Evolutionary conservation across 2,797 vertebrate genomes (phyloP), one percentile per base, ranked within the genome.

Genomic region (Phrynocephalus vlangalii): DNA sequence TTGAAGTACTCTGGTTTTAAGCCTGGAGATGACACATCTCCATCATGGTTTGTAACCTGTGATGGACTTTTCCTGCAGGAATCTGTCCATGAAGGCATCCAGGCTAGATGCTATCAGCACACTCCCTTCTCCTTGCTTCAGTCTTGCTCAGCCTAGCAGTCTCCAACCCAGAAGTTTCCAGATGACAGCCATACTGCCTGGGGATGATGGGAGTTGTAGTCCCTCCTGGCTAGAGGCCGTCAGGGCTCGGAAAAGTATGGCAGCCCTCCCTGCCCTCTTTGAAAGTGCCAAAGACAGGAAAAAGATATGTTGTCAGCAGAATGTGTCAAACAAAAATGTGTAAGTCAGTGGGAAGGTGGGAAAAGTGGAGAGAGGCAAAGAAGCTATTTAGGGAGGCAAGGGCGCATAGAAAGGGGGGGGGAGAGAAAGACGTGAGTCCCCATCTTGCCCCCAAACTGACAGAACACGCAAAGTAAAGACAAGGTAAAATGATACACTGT

Each of bases 401-500:
- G 50, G 44, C 48, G 1, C 18, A 63, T 15, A 63, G 38, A 38
- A 38, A n/a, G n/a, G 73, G 30, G 70, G n/a, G 38, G n/a, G 50
- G 30, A 67, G 48, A 84, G 76, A 80, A 85, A 84, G 38, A 81
- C 76, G 50, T 8, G 20, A 84, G 60, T 72, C 33, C 33, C 63
- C 52, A 26, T 84, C 33, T 63, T 63, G 68, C 24, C n/a, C 85
- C 67, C 48, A 68, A 76, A 26, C 50, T 48, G 73, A 81, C n/a
- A 85, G 44, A 76, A 81, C 18, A 48, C 52, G 1, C 50, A 85
- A 82, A 70, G 66, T 56, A 85, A 88, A 80, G n/a, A 73, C 52
- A 89, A 90, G 78, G 76, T 84, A 88, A 88, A 88, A 72, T 10
- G 87, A 88, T 84, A 84, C 44, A 33, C 82, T 88, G 22, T 80